Evolutionary conservation across 2,888 invertebrate genomes (phyloP), one percentile per base, ranked within the genome.

Genomic region (Trachelus iudaicus): DNA sequence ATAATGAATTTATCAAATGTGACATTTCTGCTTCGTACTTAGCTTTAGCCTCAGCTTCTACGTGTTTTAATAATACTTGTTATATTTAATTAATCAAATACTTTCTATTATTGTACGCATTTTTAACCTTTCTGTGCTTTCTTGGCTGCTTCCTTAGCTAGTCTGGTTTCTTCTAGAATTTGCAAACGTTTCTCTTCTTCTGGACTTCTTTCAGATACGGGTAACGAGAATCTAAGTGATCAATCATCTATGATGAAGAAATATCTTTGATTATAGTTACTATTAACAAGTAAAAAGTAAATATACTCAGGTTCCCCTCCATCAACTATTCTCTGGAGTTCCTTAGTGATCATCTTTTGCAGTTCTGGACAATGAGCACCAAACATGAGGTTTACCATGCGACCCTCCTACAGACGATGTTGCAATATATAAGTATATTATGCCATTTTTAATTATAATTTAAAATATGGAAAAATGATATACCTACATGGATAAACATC

Each of bases 331-430:
- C 88, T 84, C 11, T 84, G 81, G 23, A 91, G 80, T 81, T 98
- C 97, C 35, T 94, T 93, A 56, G 94, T 93, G 76, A 98, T 95
- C 75, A 95, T 92, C 79, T 94, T 93, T 73, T 95, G 93, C 33
- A 98, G 93, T 78, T 95, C 94, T 0, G 98, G 98, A 0, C 97
- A 96, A 91, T 98, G 95, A 0, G 97, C 96, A 0, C 98, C 98
- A 86, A 97, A 96, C 89, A 97, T 94, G 35, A 97, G 93, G 86
- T 95, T 96, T 3, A 97, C 94, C 84, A 97, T 94, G 89, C 95
- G 94, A 0, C 97, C 96, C 76, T 94, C 93, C 98, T 98, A 87
- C 31, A 56, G 73, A 69, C 30, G 31, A 71, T 13, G 3, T 33
- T 71, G 9, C 11, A 34, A 71, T 31, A 71, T 71, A 71, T 13